Conservation (phyloP, 2,797 vertebrate genomes). For the Rhodeus uyekii region DNA sequence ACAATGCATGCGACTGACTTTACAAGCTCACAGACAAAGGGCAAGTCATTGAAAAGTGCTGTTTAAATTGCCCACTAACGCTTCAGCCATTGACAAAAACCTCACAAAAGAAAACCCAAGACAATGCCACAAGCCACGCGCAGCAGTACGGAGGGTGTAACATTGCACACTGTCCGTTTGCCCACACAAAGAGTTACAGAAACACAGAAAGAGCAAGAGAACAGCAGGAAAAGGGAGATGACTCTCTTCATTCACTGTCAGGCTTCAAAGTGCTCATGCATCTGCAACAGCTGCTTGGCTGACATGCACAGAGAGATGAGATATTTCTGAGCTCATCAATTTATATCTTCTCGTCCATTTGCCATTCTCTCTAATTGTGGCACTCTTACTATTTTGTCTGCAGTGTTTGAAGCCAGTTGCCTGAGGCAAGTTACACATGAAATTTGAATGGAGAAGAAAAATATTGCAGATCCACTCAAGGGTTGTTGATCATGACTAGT, state of each 20-base stretch:
- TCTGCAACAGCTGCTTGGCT: conserved; percentile 16
- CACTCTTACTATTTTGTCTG: conserved; percentile 17
- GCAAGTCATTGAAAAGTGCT: conserved; percentile 2
- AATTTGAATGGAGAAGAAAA: conserved; percentile 24
- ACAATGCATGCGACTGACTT: conserved; percentile 13
- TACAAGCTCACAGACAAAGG: conserved; percentile 28
- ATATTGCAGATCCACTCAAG: conserved; percentile 3
- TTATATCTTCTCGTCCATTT: conserved; percentile 39
- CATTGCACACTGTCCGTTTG: conserved; percentile 32
- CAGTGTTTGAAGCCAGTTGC: conserved; percentile 36
- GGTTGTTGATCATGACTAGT: neutral
- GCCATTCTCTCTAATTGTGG: conserved; percentile 32
- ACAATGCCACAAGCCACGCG: conserved; percentile 48
- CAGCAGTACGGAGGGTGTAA: conserved; percentile 23
- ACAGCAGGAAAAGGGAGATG: conserved; percentile 20
- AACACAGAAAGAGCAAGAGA: neutral
- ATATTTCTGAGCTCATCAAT: conserved; percentile 28
- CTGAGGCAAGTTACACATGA: conserved; percentile 20
- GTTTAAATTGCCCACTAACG: conserved; percentile 47
- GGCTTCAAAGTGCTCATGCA: conserved; percentile 40
- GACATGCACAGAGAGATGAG: neutral
- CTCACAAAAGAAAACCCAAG: conserved; percentile 44
- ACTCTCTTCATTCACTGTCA: conserved; percentile 17
- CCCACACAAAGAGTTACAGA: conserved; percentile 28
- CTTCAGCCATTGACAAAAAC: conserved; percentile 1